Percentiles rank a stretch among this genome's conserved stretches.
These are phyloP conservation scores for Steinernema carpocapsae DNA, from an alignment of 2,888 invertebrate species.

Conservation along the genomic window DNA sequence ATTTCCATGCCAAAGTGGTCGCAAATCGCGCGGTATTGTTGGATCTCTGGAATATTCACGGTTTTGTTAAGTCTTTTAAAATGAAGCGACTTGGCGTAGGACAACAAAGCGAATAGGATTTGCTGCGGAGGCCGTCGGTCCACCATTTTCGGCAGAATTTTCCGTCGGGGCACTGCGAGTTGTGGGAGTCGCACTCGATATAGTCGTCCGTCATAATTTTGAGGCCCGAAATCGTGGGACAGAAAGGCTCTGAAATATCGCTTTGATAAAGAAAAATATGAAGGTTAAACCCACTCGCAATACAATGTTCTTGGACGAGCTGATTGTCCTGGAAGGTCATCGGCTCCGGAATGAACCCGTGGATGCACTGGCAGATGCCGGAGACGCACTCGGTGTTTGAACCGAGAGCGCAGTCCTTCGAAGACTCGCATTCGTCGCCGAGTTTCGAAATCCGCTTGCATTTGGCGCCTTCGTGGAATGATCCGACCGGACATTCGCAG, in stretches of 20 bases:
- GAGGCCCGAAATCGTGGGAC: slow-evolving; percentile 41
- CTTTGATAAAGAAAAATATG: background rate
- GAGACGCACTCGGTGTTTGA: slow-evolving; percentile 40
- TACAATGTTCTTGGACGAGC: slow-evolving; percentile 34
- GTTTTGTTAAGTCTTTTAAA: background rate
- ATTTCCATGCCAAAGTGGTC: slow-evolving; percentile 42
- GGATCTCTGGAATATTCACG: slow-evolving; percentile 35
- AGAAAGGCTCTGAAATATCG: slow-evolving; percentile 38
- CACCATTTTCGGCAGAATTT: slow-evolving; percentile 47
- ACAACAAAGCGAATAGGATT: slow-evolving; percentile 43
- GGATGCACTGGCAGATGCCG: slow-evolving; percentile 39
- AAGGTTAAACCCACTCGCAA: background rate
- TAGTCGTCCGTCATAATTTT: slow-evolving; percentile 35
- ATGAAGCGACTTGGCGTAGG: slow-evolving; percentile 42
- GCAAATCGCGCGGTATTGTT: slow-evolving; percentile 42
- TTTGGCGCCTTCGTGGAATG: slow-evolving; percentile 4
- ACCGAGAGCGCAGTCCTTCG: slow-evolving; percentile 41
- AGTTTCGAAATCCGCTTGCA: slow-evolving; percentile 36
- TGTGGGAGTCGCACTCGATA: slow-evolving; percentile 36
- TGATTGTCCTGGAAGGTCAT: background rate
- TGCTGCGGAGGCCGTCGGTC: slow-evolving; percentile 36
- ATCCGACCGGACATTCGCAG: slow-evolving; percentile 39
- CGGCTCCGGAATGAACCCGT: slow-evolving; percentile 44
- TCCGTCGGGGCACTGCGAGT: slow-evolving; percentile 26
- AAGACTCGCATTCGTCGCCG: slow-evolving; percentile 41